phyloP scores from a whole-genome alignment of 2,113 vertebrate genomes.

The Pycnonotus jocosus region DNA sequence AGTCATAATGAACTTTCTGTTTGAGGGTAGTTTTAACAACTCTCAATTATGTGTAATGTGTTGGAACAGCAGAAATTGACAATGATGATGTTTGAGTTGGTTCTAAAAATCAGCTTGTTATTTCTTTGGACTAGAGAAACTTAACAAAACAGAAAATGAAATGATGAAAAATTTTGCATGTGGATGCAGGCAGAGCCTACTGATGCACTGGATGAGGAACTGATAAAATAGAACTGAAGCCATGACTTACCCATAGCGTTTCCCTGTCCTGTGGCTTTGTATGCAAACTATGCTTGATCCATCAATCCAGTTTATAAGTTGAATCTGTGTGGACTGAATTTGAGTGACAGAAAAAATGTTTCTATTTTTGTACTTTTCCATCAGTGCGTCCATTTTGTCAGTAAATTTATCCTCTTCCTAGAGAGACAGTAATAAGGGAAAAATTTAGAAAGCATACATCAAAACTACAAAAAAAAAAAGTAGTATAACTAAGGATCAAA shows the following conservation, averaged over 20 bases:
- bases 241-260: neutral
- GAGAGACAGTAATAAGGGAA: neutral
- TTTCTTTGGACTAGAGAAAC: neutral
- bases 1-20: neutral
- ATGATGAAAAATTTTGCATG: neutral
- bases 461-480: neutral
- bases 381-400: neutral
- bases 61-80: neutral
- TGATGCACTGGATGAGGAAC: neutral
- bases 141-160: neutral
- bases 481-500: neutral
- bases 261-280: neutral
- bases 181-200: neutral
- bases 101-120: neutral
- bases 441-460: neutral
- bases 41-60: rapidly evolving
- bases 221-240: neutral
- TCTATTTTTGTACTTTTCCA: neutral
- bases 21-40: neutral
- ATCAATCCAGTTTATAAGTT: neutral
- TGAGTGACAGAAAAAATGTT: neutral
- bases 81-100: neutral
- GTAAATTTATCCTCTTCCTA: neutral
- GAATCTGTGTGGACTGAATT: neutral
- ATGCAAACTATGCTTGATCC: neutral